phyloP scores from a whole-genome alignment of 2,113 vertebrate genomes.

The Cisticola juncidis region DNA sequence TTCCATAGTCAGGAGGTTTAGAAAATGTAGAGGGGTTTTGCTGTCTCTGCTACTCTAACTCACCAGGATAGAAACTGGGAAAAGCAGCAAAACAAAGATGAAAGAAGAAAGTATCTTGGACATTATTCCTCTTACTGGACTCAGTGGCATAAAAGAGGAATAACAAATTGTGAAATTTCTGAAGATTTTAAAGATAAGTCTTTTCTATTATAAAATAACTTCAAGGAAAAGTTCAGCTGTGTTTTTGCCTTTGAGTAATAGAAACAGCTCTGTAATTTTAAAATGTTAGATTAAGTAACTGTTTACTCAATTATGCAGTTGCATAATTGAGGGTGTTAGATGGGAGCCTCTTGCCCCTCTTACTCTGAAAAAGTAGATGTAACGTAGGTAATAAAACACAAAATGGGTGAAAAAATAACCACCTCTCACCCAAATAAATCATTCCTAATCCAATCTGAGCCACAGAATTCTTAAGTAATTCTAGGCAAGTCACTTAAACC shows the following conservation, averaged over 20 bases:
- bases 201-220: background rate
- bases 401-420: background rate
- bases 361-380: background rate
- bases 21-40: background rate
- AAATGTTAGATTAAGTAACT: background rate
- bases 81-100: background rate
- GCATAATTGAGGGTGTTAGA: background rate
- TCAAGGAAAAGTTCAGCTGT: background rate
- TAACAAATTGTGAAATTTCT: background rate
- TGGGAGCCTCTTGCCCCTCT: background rate
- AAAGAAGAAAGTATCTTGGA: background rate
- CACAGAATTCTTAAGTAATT: background rate
- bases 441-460: background rate
- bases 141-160: background rate
- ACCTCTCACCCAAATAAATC: background rate
- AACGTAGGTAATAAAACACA: background rate
- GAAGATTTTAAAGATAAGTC: background rate
- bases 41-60: background rate
- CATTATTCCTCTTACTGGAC: background rate
- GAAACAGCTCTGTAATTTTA: background rate
- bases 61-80: background rate
- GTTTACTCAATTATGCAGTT: background rate
- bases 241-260: background rate
- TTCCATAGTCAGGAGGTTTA: background rate
- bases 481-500: background rate